These are phyloP conservation scores for Ceratina australensis DNA, from an alignment of 1,140 invertebrate genomes.

Conservation along the genomic window DNA sequence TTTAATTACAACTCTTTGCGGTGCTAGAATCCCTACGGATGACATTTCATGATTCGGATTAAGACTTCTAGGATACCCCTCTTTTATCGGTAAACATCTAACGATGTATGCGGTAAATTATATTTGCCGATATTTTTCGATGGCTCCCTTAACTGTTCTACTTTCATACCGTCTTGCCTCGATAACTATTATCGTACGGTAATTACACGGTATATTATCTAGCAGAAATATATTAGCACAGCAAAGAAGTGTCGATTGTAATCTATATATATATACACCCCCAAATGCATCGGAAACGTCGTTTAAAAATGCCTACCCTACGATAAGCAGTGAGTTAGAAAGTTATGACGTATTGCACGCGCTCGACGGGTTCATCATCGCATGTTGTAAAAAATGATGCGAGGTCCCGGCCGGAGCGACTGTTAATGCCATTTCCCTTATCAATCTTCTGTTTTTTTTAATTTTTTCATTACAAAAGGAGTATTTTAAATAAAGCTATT, in stretches of 20 bases:
- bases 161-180: slow-evolving; percentile 36
- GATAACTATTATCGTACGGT: slow-evolving; percentile 34
- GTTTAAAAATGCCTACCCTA: slow-evolving; percentile 71
- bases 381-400: slow-evolving; percentile 74
- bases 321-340: slow-evolving; percentile 73
- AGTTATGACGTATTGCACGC: slow-evolving; percentile 67
- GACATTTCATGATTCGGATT: slow-evolving; percentile 42
- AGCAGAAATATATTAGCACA: slow-evolving; percentile 60
- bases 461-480: slow-evolving; percentile 65
- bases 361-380: slow-evolving; percentile 61
- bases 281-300: slow-evolving; percentile 73
- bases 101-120: slow-evolving; percentile 17
- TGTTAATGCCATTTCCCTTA: slow-evolving; percentile 46
- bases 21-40: slow-evolving; percentile 49
- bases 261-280: slow-evolving; percentile 76
- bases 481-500: slow-evolving; percentile 68
- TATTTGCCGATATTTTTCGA: slow-evolving; percentile 25
- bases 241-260: slow-evolving; percentile 61
- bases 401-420: slow-evolving; percentile 54
- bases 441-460: slow-evolving; percentile 29
- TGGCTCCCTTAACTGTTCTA: slow-evolving; percentile 22
- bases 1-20: slow-evolving; percentile 46
- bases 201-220: slow-evolving; percentile 40
- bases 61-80: slow-evolving; percentile 25
- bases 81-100: slow-evolving; percentile 25